Percentiles rank a stretch among this genome's conserved stretches.
phyloP scores from a whole-genome alignment of 1,140 invertebrate genomes.

The Vanessa tameamea region DNA sequence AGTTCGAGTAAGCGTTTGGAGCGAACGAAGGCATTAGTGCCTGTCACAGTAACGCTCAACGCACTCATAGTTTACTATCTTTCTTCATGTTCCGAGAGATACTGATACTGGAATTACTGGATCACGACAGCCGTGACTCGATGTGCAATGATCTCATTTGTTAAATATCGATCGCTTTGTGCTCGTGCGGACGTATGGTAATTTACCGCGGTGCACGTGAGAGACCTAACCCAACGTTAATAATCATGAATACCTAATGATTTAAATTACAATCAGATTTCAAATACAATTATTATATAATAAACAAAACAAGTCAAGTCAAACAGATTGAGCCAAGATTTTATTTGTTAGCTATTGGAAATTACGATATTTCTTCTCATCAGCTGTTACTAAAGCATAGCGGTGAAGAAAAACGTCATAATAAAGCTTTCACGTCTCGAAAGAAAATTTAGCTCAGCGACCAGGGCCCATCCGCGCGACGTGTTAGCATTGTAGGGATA shows the following conservation, averaged over 20 bases:
- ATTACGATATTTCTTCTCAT: too few species aligned
- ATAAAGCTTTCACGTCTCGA: too few species aligned
- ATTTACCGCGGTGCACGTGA: background rate
- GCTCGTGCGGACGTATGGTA: background rate
- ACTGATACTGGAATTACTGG: background rate
- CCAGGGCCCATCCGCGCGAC: too few species aligned
- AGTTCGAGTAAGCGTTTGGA: slow-evolving; percentile 7
- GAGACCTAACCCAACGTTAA: background rate
- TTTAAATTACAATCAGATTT: too few species aligned
- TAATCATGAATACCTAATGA: background rate
- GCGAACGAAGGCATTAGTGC: slow-evolving; percentile 1
- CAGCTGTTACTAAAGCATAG: too few species aligned
- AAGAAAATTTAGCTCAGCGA: too few species aligned
- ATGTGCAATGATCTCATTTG: slow-evolving; percentile 15
- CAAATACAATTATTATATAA: too few species aligned
- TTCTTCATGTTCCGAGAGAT: background rate
- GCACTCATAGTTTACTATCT: background rate
- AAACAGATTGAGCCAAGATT: too few species aligned
- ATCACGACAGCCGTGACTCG: slow-evolving; percentile 1
- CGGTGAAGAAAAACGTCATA: too few species aligned
- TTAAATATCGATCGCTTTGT: slow-evolving; percentile 1
- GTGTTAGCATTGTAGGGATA: too few species aligned
- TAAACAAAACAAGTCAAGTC: too few species aligned
- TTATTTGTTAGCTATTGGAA: too few species aligned
- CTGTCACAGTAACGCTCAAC: background rate